Base-by-base conservation (phyloP, 1,140 invertebrate genomes). In the Diploscapter pachys region DNA sequence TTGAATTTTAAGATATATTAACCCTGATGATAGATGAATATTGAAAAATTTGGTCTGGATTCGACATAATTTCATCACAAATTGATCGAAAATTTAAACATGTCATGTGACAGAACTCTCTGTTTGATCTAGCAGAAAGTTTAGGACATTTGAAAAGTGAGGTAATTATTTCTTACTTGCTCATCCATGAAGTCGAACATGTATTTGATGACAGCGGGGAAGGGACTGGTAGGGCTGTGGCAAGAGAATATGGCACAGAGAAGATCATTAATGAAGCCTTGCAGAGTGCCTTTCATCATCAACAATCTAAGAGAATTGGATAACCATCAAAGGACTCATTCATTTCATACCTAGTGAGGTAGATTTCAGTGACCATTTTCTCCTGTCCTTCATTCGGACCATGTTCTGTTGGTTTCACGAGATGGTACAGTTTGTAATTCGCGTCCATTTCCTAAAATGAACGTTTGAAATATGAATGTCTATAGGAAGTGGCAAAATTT, bases 111-210 rank as follows among this genome's bases (percentile, higher is more conserved):
- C 31, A 31, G 31, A 31, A 31, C 31, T 31, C 31, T 0, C 31
- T 31, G 31, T 31, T 31, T 31, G 31, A 31, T 31, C 31, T 31
- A 31, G 31, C 31, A 31, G 31, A 31, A 31, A 31, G 1, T 31
- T 31, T 31, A 31, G 31, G 31, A 31, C 31, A 31, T 31, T 31
- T 31, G 31, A 31, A 31, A 31, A 31, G 31, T 31, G 31, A 31
- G 1, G 31, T 31, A 31, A 31, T 31, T 31, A 31, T 31, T 31
- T 31, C 96, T 86, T 9, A 95, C 96, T 89, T 99, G 96, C 88
- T 99, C 96, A 87, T 99, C 97, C 71, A 99, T 90, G 87, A 99
- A 99, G 88, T 99, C 97, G 88, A 99, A 99, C 95, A 99, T 98
- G 86, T 99, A 99, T 87, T 99, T 99, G 82, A 99, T 98, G 79